A percentile compares a stretch with the other conserved stretches of the same genome.
Evolutionary conservation across 2,888 invertebrate species (phyloP).

Genomic region (Drosophila parthenogenetica): DNA sequence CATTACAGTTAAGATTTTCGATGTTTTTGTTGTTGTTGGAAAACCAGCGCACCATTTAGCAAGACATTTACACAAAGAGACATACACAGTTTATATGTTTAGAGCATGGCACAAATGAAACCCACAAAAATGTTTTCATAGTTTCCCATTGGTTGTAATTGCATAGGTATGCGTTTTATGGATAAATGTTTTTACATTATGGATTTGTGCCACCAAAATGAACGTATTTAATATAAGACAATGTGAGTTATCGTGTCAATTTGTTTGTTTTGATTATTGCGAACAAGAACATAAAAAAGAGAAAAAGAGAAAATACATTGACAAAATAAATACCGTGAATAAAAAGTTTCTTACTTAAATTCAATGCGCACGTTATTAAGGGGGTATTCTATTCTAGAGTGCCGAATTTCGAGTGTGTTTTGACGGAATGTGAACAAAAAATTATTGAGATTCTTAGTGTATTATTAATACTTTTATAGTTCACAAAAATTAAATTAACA

Average conservation of each 20-base stretch:
- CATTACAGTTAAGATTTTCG: slow-evolving; percentile 37
- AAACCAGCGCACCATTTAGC: slow-evolving; percentile 71
- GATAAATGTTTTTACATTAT: slow-evolving; percentile 46
- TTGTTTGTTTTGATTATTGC: slow-evolving; percentile 59
- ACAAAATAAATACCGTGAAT: slow-evolving; percentile 81
- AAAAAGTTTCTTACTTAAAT: slow-evolving; percentile 25
- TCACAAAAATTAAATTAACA: too few species aligned
- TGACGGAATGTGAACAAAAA: too few species aligned
- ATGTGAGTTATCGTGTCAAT: slow-evolving; percentile 49
- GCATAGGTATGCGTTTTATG: slow-evolving; percentile 25
- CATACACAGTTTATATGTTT: slow-evolving; percentile 64
- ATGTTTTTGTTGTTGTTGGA: slow-evolving; percentile 38
- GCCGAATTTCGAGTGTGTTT: too few species aligned
- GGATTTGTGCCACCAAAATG: slow-evolving; percentile 83
- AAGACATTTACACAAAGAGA: slow-evolving; percentile 78
- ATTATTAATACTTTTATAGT: too few species aligned
- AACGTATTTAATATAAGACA: slow-evolving; percentile 65
- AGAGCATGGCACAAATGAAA: slow-evolving; percentile 65
- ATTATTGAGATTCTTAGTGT: too few species aligned
- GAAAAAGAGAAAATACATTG: slow-evolving; percentile 82
- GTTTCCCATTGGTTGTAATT: slow-evolving; percentile 28
- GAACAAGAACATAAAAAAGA: slow-evolving; percentile 79
- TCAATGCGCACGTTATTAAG: slow-evolving; percentile 29
- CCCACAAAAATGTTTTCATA: slow-evolving; percentile 55
- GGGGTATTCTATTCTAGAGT: too few species aligned